Evolutionary conservation across 2,113 vertebrate species (phyloP).

Genomic region (Nymphicus hollandicus): DNA sequence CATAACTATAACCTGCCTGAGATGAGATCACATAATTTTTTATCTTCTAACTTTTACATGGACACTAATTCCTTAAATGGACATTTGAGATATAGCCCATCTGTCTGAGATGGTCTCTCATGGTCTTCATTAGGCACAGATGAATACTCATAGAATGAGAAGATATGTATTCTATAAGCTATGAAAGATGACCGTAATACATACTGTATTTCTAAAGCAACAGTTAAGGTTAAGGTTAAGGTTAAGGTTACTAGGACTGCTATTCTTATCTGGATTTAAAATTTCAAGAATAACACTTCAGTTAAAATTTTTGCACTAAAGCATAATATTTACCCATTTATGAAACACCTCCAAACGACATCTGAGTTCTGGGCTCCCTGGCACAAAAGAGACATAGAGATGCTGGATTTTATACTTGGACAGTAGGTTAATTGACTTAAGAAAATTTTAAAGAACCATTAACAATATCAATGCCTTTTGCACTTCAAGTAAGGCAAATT

Average conservation of each 20-base stretch:
- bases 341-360: neutral
- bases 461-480: neutral
- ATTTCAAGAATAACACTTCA: neutral
- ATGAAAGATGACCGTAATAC: neutral
- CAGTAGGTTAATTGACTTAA: neutral
- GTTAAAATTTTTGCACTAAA: neutral
- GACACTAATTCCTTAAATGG: neutral
- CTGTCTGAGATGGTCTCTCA: neutral
- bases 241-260: neutral
- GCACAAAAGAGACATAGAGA: neutral
- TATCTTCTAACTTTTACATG: neutral
- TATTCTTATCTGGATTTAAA: neutral
- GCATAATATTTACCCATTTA: neutral
- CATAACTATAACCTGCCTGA: neutral
- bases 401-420: neutral
- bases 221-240: neutral
- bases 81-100: neutral
- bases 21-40: constrained; percentile 23
- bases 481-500: neutral
- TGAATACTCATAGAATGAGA: neutral
- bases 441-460: neutral
- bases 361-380: neutral
- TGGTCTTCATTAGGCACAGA: neutral
- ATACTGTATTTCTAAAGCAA: neutral
- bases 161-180: neutral